A percentile compares a stretch with the other conserved stretches of the same genome.
Conservation (phyloP, 1,140 invertebrate species). For the Trinorchestia longiramus region DNA sequence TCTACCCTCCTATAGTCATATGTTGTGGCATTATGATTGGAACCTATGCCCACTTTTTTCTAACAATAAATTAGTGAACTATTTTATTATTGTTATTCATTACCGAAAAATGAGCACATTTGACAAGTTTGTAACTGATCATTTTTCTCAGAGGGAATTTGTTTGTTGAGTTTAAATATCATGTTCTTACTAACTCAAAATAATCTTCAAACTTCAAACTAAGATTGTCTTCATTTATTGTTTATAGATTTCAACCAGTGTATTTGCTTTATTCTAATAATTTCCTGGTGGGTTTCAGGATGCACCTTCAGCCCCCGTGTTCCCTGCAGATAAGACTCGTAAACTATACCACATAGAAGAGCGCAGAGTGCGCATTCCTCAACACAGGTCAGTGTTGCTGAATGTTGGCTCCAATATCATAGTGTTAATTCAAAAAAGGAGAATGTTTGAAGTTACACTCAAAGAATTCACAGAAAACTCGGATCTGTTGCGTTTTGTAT, state of each 20-base stretch:
- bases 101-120: too few species aligned
- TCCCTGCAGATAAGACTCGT: constrained; percentile 30
- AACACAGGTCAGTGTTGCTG: constrained; percentile 12
- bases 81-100: too few species aligned
- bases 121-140: too few species aligned
- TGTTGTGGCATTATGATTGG: neutral
- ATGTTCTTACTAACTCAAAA: too few species aligned
- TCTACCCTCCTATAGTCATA: neutral
- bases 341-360: constrained; percentile 42
- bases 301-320: neutral
- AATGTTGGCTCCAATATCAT: neutral
- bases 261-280: neutral
- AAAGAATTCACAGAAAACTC: neutral
- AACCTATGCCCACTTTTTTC: too few species aligned
- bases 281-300: neutral
- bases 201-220: too few species aligned
- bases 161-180: too few species aligned
- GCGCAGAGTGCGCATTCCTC: constrained; percentile 28
- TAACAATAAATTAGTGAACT: too few species aligned
- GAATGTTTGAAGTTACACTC: neutral
- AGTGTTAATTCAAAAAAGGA: neutral
- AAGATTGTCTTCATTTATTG: neutral
- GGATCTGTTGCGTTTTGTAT: too few species aligned
- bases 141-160: too few species aligned
- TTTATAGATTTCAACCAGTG: neutral